A percentile compares a stretch with the other conserved stretches of the same genome.
phyloP scores from a whole-genome alignment of 2,888 invertebrate genomes.

The Tipula helvola region DNA sequence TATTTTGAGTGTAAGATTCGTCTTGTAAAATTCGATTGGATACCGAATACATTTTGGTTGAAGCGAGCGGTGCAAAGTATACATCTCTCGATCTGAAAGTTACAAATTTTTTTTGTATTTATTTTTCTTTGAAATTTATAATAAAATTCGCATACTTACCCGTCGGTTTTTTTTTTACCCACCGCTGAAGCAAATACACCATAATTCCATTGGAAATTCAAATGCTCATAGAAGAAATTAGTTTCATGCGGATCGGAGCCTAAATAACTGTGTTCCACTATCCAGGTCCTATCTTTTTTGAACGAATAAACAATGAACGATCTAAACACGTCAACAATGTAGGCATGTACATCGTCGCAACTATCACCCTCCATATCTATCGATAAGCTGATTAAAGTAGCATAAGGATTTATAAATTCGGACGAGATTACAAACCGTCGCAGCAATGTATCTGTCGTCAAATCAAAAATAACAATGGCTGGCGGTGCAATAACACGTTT shows the following conservation, averaged over 20 bases:
- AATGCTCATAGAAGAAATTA: constrained; percentile 64
- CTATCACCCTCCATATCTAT: constrained; percentile 32
- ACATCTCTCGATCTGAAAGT: not conserved
- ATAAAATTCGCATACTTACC: not conserved
- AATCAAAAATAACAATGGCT: constrained; percentile 56
- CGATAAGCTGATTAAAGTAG: not conserved
- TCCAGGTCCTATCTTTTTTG: constrained; percentile 61
- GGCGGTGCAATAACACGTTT: constrained; percentile 43
- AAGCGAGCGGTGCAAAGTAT: not conserved
- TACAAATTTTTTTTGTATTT: not conserved
- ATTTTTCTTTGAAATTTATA: too few relatives aligned
- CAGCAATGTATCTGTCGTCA: constrained; percentile 60
- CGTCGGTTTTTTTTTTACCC: not conserved
- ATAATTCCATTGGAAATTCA: constrained; percentile 62
- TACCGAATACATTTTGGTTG: not conserved
- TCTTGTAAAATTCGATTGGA: not conserved
- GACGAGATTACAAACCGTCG: constrained; percentile 56
- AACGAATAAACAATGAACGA: constrained; percentile 64
- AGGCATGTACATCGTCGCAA: constrained; percentile 64
- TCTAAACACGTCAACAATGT: constrained; percentile 62
- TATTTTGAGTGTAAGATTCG: not conserved
- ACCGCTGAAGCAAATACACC: not conserved
- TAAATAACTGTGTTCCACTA: constrained; percentile 70
- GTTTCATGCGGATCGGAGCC: not conserved
- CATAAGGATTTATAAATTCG: constrained; percentile 48